Evolutionary conservation across 2,113 vertebrate species (phyloP), one percentile per base, ranked within the genome.

Genomic region (Dromaius novaehollandiae): DNA sequence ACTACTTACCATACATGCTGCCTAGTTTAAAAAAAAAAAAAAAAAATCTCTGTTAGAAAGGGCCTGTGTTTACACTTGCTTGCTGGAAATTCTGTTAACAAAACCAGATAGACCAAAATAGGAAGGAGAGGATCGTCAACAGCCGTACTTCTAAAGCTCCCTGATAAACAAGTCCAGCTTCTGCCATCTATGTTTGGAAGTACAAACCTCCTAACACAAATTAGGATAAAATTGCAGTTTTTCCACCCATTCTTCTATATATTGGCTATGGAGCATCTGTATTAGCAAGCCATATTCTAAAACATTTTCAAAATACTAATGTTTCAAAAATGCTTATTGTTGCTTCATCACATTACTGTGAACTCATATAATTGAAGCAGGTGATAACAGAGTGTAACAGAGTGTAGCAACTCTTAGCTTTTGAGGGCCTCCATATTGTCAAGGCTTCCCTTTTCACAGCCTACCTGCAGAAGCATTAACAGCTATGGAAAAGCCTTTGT

Each of bases 371-470:
- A 8, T 74, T 81, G 26, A 25, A 71, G 63, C 58, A 20, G 11
- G 8, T 50, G 38, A 46, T 46, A 58, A 58, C 56, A 18, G 55
- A 32, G 28, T 77, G 10, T 71, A 25, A 42, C 22, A 55, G 53
- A 64, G 21, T 28, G 1, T 42, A 60, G 21, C 0, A 0, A 5
- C 38, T 25, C 28, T 91, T 26, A 22, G 22, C 32, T 92, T 81
- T 50, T 68, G 60, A 77, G 36, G 24, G 51, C 15, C 68, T 86
- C 50, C 0, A 0, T 36, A 2, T 13, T 65, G 28, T 14, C 32
- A 24, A 17, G 9, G 14, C 0, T 0, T 76, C 87, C 50, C 5
- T 60, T 84, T 75, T 70, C 84, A 24, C 63, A 12, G 16, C 53
- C 20, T 25, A 13, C 26, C 63, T 87, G 42, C 30, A 87, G 88